Percentiles rank a stretch among this genome's conserved stretches.
phyloP scores from a whole-genome alignment of 1,140 invertebrate genomes.

The Campoletis sonorensis region DNA sequence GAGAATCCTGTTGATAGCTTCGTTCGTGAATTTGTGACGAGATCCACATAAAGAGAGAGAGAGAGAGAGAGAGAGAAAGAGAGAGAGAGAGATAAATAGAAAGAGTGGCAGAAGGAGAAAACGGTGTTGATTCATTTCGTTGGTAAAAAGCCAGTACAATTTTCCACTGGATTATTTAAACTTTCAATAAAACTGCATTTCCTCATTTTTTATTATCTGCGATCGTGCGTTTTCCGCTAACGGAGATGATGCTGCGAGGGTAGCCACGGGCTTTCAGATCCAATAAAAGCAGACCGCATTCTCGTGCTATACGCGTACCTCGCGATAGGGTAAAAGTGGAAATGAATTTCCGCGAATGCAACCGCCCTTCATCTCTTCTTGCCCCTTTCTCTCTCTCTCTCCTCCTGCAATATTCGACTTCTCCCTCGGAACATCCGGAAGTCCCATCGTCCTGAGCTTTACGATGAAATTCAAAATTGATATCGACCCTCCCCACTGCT shows the following conservation, averaged over 20 bases:
- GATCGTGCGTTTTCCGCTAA: no score
- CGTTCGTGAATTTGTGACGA: neutral
- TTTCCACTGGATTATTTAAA: no score
- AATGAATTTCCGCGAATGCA: constrained; percentile 22
- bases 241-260: no score
- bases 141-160: no score
- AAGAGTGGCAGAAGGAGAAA: neutral
- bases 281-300: constrained; percentile 27
- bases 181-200: no score
- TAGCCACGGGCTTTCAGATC: neutral
- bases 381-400: neutral
- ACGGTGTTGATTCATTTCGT: neutral
- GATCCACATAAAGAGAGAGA: neutral
- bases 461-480: constrained; percentile 44
- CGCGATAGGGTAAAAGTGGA: constrained; percentile 9
- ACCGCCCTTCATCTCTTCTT: neutral
- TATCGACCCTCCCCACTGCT: constrained; percentile 29
- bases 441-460: constrained; percentile 41
- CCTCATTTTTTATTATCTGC: no score
- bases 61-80: neutral
- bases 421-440: constrained; percentile 21
- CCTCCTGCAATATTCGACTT: neutral
- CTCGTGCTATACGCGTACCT: neutral
- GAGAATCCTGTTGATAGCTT: neutral
- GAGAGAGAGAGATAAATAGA: no score